Conservation (phyloP, 2,797 vertebrate species). For the Pangasius krempfi region DNA sequence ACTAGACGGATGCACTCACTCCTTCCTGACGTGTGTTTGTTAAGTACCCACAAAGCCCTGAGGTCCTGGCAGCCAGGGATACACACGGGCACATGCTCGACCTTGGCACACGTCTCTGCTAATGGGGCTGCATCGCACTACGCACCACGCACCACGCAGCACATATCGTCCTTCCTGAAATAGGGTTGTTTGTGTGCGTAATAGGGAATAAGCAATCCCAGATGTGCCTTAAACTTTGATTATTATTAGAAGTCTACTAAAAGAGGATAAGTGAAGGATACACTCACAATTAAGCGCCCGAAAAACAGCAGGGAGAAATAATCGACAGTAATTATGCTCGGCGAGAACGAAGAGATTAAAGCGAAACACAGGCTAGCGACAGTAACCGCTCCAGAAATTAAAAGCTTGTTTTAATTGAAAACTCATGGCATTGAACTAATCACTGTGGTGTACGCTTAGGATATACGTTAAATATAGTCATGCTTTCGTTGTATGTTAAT, state of each 20-base stretch:
- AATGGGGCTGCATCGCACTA: conserved; percentile 49
- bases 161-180: conserved; percentile 10
- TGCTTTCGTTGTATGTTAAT: neutral
- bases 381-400: conserved; percentile 45
- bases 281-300: conserved; percentile 27
- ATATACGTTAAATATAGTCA: neutral
- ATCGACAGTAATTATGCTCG: conserved; percentile 47
- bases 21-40: conserved; percentile 66
- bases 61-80: conserved; percentile 62
- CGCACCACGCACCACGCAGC: conserved; percentile 15
- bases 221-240: conserved; percentile 35
- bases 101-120: conserved; percentile 65
- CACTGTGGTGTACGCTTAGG: neutral
- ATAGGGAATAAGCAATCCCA: conserved; percentile 28
- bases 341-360: conserved; percentile 45
- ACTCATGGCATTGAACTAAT: conserved; percentile 42
- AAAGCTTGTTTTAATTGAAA: conserved; percentile 47
- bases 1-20: conserved; percentile 72
- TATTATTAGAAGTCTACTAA: conserved; percentile 36
- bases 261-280: conserved; percentile 37
- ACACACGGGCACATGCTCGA: conserved; percentile 67
- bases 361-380: conserved; percentile 35
- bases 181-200: conserved; percentile 37
- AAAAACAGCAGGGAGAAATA: conserved; percentile 49
- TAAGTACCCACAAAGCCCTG: conserved; percentile 69